A percentile compares a stretch with the other conserved stretches of the same genome.
phyloP scores from a whole-genome alignment of 2,888 invertebrate species.

The Drosophila ezoana region DNA sequence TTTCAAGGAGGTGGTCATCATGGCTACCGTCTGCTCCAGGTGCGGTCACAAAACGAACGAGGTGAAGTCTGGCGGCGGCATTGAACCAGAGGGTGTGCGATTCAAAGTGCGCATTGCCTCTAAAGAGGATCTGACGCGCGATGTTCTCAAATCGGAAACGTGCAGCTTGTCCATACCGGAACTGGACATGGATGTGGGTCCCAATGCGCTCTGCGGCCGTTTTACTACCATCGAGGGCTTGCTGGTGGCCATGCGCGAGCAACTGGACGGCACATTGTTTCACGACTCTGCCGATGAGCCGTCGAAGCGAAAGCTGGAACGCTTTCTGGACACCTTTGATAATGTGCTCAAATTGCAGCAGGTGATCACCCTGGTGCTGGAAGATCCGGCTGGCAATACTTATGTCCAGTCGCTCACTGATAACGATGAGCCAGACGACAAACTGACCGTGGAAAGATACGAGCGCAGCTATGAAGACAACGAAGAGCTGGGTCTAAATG shows the following conservation, averaged over 20 bases:
- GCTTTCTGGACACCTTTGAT: constrained; percentile 89
- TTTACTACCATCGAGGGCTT: constrained; percentile 98
- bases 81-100: constrained; percentile 91
- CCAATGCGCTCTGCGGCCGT: constrained; percentile 94
- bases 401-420: constrained; percentile 93
- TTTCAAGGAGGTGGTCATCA: constrained; percentile 98
- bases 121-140: constrained; percentile 94
- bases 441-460: constrained; percentile 91
- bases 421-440: constrained; percentile 89
- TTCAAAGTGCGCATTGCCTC: constrained; percentile 90
- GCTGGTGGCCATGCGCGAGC: constrained; percentile 91
- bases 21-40: constrained; percentile 96
- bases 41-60: constrained; percentile 98
- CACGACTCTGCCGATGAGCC: constrained; percentile 90
- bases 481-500: constrained; percentile 97
- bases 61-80: constrained; percentile 96
- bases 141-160: constrained; percentile 96
- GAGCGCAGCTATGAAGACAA: constrained; percentile 95
- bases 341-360: constrained; percentile 88
- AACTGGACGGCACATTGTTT: constrained; percentile 89
- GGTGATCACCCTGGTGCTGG: constrained; percentile 91
- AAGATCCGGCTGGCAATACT: constrained; percentile 99
- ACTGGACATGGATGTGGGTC: constrained; percentile 93
- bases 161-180: constrained; percentile 93
- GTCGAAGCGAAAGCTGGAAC: constrained; percentile 86